Conservation (phyloP, 2,113 vertebrate genomes). For the Oenanthe melanoleuca region DNA sequence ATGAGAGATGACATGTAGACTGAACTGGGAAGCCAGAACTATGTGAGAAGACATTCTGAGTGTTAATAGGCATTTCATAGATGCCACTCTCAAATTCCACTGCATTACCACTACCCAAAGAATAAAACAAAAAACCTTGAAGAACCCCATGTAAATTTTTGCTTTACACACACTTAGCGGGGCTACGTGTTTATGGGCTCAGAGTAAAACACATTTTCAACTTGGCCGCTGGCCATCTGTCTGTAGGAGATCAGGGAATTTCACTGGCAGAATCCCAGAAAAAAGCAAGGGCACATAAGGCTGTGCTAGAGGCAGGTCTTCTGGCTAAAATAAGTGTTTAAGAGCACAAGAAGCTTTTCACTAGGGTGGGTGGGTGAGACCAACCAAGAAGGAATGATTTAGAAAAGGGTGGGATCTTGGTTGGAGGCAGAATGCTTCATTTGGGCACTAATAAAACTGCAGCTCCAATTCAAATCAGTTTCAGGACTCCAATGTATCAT, state of each 20-base stretch:
- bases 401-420: not conserved
- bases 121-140: not conserved
- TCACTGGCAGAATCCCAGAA: conserved; percentile 29
- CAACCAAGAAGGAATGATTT: not conserved
- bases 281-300: not conserved
- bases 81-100: conserved; percentile 3
- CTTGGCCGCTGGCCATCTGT: conserved; percentile 29
- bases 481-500: not conserved
- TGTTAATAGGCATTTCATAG: not conserved
- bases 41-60: not conserved
- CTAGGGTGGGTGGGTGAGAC: not conserved
- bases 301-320: not conserved
- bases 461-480: not conserved
- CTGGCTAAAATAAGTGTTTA: not conserved
- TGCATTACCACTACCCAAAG: not conserved
- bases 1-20: not conserved
- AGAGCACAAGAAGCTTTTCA: not conserved
- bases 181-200: conserved; percentile 25
- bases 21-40: not conserved
- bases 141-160: not conserved
- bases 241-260: conserved; percentile 24
- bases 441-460: not conserved
- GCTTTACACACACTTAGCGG: not conserved
- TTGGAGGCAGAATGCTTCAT: not conserved
- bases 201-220: conserved; percentile 2